Evolutionary conservation across 2,797 vertebrate genomes (phyloP).

Genomic region (Scyliorhinus canicula): DNA sequence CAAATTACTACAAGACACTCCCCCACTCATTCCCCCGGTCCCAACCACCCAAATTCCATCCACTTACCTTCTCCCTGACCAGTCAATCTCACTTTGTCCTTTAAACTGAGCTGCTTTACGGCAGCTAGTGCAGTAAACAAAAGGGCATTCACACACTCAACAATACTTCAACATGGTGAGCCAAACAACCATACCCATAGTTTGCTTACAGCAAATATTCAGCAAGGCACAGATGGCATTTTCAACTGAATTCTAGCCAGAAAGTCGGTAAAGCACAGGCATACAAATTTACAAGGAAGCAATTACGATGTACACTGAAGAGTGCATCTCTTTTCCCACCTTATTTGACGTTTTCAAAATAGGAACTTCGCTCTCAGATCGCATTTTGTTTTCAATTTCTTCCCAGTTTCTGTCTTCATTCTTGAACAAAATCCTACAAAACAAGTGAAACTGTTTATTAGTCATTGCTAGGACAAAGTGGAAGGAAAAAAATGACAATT

Average conservation of each 20-base stretch:
- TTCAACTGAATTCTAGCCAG: background rate
- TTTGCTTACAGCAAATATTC: background rate
- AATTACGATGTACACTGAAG: background rate
- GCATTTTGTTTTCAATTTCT: constrained; percentile 87
- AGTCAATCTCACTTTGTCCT: no score
- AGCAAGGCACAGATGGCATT: background rate
- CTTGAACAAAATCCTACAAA: constrained; percentile 87
- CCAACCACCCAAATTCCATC: no score
- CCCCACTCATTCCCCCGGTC: no score
- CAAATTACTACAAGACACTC: background rate
- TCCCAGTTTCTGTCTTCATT: constrained; percentile 97
- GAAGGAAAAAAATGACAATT: background rate
- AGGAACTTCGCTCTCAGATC: constrained; percentile 81
- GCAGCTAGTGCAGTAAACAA: no score
- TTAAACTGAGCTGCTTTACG: no score
- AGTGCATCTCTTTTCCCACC: constrained; percentile 56
- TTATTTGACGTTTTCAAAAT: constrained; percentile 93
- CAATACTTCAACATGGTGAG: background rate
- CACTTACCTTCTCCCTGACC: no score
- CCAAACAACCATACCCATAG: background rate
- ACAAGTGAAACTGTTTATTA: constrained; percentile 37
- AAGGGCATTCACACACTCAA: background rate
- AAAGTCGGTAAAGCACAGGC: background rate
- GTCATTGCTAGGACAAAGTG: background rate
- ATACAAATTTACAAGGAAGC: background rate